These are phyloP conservation scores for Tarsius wallacei DNA, from an alignment of 2,797 vertebrate species.

Conservation along the genomic window DNA sequence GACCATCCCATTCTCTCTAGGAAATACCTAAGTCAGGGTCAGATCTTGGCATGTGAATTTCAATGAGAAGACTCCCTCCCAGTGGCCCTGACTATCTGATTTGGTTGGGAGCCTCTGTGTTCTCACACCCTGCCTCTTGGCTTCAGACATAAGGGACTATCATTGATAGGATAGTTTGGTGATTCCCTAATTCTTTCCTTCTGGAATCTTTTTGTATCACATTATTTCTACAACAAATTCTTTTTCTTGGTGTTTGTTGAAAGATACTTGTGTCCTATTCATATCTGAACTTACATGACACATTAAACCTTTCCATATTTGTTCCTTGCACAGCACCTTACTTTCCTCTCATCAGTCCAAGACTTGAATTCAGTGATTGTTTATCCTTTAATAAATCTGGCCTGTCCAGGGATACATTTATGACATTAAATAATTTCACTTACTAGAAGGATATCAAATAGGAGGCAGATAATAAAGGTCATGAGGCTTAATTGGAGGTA, in stretches of 20 bases:
- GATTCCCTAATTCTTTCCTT: conserved; percentile 16
- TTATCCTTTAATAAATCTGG: conserved; percentile 32
- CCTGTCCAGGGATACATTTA: neutral
- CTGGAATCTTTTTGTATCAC: neutral
- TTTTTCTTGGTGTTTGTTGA: neutral
- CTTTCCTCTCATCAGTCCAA: neutral
- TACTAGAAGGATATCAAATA: neutral
- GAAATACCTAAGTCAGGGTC: neutral
- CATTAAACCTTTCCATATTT: neutral
- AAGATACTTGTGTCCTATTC: neutral
- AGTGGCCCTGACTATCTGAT: too few species aligned
- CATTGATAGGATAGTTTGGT: neutral
- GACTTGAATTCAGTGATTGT: neutral
- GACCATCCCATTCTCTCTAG: neutral
- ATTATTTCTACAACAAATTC: conserved; percentile 4
- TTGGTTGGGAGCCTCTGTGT: neutral
- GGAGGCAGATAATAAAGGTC: neutral
- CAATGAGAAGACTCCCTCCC: neutral
- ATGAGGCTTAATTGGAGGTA: neutral
- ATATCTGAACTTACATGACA: neutral
- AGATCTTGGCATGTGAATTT: neutral
- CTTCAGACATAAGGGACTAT: neutral
- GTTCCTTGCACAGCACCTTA: neutral
- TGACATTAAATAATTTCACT: conserved; percentile 43
- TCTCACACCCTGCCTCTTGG: neutral